phyloP scores from a whole-genome alignment of 2,888 invertebrate genomes.

The Orthonevra nobilis region DNA sequence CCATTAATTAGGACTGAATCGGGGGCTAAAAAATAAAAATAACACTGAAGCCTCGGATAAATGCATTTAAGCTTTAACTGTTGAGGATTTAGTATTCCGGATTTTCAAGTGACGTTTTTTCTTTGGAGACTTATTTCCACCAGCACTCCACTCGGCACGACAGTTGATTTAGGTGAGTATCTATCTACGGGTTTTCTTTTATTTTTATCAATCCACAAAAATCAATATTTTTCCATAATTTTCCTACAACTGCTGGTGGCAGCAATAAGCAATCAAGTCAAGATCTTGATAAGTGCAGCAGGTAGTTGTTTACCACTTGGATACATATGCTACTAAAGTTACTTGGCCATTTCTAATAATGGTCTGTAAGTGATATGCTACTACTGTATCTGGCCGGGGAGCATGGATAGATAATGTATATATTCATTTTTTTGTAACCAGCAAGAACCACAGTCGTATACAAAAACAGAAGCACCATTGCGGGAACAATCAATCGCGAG shows the following conservation, averaged over 20 bases:
- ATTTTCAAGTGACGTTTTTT: conserved; percentile 31
- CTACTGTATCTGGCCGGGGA: conserved; percentile 13
- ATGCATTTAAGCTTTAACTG: conserved; percentile 13
- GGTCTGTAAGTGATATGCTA: conserved; percentile 46
- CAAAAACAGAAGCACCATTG: conserved; percentile 30
- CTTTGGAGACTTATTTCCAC: conserved; percentile 36
- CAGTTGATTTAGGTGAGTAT: conserved; percentile 21
- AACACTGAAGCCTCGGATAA: no score
- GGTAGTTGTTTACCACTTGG: conserved; percentile 56
- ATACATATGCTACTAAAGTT: conserved; percentile 48
- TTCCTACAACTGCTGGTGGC: not conserved
- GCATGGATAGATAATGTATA: conserved; percentile 10
- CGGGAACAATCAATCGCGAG: conserved; percentile 25
- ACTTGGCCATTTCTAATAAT: conserved; percentile 45
- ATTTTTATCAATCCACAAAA: conserved; percentile 44
- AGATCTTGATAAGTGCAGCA: conserved; percentile 64
- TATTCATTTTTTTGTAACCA: conserved; percentile 29
- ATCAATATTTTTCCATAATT: conserved; percentile 60
- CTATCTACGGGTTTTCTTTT: conserved; percentile 23
- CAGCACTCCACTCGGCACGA: conserved; percentile 12
- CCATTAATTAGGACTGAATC: conserved; percentile 54
- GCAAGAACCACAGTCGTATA: conserved; percentile 28
- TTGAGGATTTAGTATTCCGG: conserved; percentile 7
- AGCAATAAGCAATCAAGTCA: conserved; percentile 49
- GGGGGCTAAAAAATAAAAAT: no score